A percentile compares a stretch with the other conserved stretches of the same genome.
Evolutionary conservation across 2,888 invertebrate species (phyloP).

Genomic region (Drosophila peninsularis): DNA sequence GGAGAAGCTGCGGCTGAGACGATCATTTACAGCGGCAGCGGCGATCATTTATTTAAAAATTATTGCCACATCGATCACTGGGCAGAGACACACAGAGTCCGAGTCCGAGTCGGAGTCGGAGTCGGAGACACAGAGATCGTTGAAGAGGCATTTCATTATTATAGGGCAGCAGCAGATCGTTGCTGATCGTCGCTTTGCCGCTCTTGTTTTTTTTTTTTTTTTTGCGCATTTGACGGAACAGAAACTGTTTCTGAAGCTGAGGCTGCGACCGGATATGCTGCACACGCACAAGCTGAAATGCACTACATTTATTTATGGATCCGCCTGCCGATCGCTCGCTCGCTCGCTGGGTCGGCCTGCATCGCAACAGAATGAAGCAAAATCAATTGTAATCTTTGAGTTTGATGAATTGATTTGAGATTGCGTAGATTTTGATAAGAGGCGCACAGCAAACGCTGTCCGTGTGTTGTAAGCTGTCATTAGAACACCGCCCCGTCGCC

Average conservation of each 20-base stretch:
- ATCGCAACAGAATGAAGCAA: conserved; percentile 4
- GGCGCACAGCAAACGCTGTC: conserved; percentile 7
- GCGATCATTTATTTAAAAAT: conserved; percentile 80
- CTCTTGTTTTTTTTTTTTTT: conserved; percentile 5
- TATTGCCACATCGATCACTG: conserved; percentile 80
- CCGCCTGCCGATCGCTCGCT: conserved; percentile 62
- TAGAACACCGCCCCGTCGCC: conserved; percentile 49
- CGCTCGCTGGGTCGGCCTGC: background rate
- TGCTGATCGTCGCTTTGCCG: conserved; percentile 30
- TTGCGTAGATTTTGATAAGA: conserved; percentile 73
- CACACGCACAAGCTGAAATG: conserved; percentile 69
- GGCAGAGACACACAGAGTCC: conserved; percentile 42
- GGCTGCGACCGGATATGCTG: conserved; percentile 73
- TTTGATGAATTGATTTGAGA: conserved; percentile 82
- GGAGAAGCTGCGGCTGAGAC: conserved; percentile 35
- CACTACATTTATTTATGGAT: conserved; percentile 82
- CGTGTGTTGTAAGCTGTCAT: conserved; percentile 65
- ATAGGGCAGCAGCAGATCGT: conserved; percentile 61
- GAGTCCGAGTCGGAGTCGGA: conserved; percentile 3
- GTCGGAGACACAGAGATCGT: conserved; percentile 16
- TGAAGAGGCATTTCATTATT: conserved; percentile 67
- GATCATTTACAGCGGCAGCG: conserved; percentile 75
- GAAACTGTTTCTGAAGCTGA: conserved; percentile 13
- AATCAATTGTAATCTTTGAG: conserved; percentile 76
- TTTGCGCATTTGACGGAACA: conserved; percentile 75